These are phyloP conservation scores for Hyaena hyaena DNA, from an alignment of 2,113 vertebrate genomes.

Conservation along the genomic window DNA sequence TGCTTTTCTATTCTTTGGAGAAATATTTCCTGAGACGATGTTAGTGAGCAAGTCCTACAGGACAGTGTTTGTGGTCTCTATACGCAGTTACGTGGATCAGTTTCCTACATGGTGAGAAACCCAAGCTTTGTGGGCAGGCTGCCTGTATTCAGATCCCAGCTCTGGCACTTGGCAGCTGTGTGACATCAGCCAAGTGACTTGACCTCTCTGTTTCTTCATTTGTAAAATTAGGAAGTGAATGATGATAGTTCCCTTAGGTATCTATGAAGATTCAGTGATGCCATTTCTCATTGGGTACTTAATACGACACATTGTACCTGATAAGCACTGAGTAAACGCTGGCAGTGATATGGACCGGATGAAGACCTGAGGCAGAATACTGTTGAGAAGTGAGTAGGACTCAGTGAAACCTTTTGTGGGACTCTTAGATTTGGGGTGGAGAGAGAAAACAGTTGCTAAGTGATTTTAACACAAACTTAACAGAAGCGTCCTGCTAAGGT, in stretches of 20 bases:
- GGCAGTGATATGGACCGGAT: rapidly evolving
- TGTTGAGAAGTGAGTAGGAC: not conserved
- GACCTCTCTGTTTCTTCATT: not conserved
- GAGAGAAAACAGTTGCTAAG: not conserved
- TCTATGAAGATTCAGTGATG: not conserved
- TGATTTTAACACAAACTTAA: not conserved
- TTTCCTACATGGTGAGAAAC: not conserved
- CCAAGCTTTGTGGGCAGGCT: not conserved
- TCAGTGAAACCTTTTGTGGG: not conserved
- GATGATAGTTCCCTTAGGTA: not conserved
- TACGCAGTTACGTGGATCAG: not conserved
- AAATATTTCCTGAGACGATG: not conserved
- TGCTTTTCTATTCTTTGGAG: not conserved
- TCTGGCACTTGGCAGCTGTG: not conserved
- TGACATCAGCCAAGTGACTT: not conserved
- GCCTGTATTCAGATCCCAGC: not conserved
- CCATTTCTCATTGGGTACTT: not conserved
- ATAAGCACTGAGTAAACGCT: not conserved
- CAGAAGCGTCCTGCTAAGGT: not conserved
- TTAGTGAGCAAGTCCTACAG: not conserved
- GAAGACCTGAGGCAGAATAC: not conserved
- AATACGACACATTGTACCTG: rapidly evolving
- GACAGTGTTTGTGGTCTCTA: not conserved
- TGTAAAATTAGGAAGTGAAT: not conserved
- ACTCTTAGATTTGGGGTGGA: not conserved